Percentiles rank a stretch among this genome's conserved stretches.
Conservation (phyloP, 2,797 vertebrate genomes). For the Malurus leucopterus region DNA sequence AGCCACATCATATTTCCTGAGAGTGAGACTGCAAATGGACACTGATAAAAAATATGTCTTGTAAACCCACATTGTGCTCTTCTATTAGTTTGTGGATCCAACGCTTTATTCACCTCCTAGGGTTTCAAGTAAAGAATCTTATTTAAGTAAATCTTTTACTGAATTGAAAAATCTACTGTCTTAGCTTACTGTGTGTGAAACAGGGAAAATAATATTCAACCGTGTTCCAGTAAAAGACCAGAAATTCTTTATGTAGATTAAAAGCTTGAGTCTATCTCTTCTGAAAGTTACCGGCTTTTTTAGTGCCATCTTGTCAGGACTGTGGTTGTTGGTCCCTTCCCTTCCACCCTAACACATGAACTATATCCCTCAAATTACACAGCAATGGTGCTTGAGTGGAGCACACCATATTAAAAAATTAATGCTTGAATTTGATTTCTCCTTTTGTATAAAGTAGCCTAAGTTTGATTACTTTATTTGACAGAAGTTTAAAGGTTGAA, state of each 20-base stretch:
- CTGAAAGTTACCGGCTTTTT: not conserved
- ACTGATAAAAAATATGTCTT: not conserved
- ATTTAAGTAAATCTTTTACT: not conserved
- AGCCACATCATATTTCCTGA: not conserved
- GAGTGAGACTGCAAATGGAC: not conserved
- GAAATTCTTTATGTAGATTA: not conserved
- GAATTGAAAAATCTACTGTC: not conserved
- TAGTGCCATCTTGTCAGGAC: not conserved
- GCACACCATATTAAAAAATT: rapidly evolving
- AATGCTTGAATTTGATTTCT: not conserved
- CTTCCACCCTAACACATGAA: not conserved
- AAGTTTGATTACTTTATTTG: not conserved
- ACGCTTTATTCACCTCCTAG: not conserved
- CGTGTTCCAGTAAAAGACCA: not conserved
- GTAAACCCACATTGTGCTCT: not conserved
- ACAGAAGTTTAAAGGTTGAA: not conserved
- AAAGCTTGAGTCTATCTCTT: not conserved
- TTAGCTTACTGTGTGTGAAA: not conserved
- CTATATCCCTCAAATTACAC: not conserved
- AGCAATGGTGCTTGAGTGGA: not conserved
- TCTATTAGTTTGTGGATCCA: not conserved
- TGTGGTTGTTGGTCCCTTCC: not conserved
- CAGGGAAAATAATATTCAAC: not conserved
- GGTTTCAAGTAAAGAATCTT: not conserved
- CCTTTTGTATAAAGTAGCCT: not conserved